Percentiles rank a stretch among this genome's conserved stretches.
phyloP scores from a whole-genome alignment of 2,797 vertebrate species.

The Numenius phaeopus region DNA sequence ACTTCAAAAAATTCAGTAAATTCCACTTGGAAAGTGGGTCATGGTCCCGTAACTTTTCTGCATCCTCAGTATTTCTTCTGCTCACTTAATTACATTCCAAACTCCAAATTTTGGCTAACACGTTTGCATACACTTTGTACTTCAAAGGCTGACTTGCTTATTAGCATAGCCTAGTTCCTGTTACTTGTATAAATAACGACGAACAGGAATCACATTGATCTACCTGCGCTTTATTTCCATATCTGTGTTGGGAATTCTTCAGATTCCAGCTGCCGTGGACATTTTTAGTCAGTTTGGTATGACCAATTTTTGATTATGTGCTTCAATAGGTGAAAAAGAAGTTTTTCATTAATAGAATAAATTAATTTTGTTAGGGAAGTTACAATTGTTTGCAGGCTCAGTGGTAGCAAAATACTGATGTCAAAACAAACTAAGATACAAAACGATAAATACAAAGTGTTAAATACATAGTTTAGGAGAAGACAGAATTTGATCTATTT shows the following conservation, averaged over 20 bases:
- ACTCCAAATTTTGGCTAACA: conserved; percentile 46
- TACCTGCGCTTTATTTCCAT: conserved; percentile 37
- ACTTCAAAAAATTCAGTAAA: background rate
- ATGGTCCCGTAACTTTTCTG: background rate
- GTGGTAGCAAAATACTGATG: background rate
- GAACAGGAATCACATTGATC: conserved; percentile 55
- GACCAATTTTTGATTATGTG: conserved; percentile 22
- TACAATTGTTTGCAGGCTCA: background rate
- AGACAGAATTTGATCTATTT: background rate
- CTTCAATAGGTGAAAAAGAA: background rate
- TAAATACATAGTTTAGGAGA: background rate
- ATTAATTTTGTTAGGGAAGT: background rate
- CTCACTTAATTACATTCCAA: conserved; percentile 59
- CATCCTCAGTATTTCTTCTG: conserved; percentile 48
- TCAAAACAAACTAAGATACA: background rate
- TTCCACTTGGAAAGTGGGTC: conserved; percentile 37
- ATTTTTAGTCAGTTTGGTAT: background rate
- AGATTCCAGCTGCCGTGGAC: background rate
- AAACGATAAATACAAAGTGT: background rate
- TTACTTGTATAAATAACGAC: conserved; percentile 57
- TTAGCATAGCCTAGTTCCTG: conserved; percentile 70
- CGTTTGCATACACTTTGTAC: conserved; percentile 69
- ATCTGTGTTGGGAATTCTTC: conserved; percentile 42
- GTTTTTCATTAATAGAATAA: background rate
- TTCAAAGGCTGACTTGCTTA: conserved; percentile 72